Percentiles rank a stretch among this genome's conserved stretches.
Evolutionary conservation across 2,113 vertebrate genomes (phyloP).

Genomic region (Egretta garzetta): DNA sequence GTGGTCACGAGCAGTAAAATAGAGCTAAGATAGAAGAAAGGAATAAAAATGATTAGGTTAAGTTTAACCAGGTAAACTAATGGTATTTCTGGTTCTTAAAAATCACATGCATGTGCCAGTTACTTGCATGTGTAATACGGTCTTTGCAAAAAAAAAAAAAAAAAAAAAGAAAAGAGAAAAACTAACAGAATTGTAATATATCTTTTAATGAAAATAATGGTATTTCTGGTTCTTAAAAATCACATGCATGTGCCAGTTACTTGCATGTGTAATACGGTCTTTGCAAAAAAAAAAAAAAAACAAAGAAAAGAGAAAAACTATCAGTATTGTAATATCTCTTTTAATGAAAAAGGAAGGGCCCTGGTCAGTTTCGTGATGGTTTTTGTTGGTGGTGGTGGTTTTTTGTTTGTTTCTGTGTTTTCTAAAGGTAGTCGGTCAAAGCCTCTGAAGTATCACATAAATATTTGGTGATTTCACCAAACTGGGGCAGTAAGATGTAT

Average conservation of each 20-base stretch:
- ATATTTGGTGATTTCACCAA: neutral
- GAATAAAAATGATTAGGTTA: neutral
- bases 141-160: neutral
- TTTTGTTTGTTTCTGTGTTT: neutral
- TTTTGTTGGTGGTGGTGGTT: no score
- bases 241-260: accelerated
- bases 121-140: neutral
- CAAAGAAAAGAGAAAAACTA: neutral
- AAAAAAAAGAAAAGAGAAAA: neutral
- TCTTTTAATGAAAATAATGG: no score
- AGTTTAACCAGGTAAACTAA: neutral
- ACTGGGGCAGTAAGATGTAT: neutral
- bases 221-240: neutral
- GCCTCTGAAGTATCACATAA: neutral
- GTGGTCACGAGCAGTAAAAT: neutral
- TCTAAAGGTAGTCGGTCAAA: neutral
- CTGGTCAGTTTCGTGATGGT: neutral
- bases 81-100: neutral
- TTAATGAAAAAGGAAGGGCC: neutral
- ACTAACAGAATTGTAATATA: neutral
- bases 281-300: neutral
- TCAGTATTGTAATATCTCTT: neutral
- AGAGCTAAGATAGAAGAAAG: neutral
- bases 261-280: neutral
- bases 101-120: accelerated